Evolutionary conservation across 2,888 invertebrate genomes (phyloP).

Genomic region (Chrysotoxum bicinctum): DNA sequence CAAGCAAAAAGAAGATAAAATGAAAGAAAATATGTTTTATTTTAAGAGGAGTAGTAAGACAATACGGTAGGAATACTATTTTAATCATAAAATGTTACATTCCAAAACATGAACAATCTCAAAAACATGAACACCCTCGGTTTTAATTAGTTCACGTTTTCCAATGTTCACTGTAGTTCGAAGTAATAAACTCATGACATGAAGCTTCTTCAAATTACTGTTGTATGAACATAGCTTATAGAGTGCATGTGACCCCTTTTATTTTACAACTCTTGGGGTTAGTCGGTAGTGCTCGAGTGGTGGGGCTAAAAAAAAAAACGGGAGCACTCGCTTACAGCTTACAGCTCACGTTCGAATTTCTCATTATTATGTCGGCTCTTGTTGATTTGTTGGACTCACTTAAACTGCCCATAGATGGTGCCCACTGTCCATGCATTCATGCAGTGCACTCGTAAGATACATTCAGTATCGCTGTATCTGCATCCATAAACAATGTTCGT

Average conservation of each 20-base stretch:
- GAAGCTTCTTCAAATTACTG: slow-evolving; percentile 39
- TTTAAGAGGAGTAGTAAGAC: too few species aligned
- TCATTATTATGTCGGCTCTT: slow-evolving; percentile 28
- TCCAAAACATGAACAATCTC: too few species aligned
- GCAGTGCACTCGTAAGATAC: not conserved
- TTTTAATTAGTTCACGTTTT: too few species aligned
- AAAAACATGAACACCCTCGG: too few species aligned
- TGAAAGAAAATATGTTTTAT: too few species aligned
- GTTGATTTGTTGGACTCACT: slow-evolving; percentile 41
- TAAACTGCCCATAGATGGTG: slow-evolving; percentile 18
- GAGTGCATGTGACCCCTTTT: slow-evolving; percentile 41
- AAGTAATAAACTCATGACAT: slow-evolving; percentile 22
- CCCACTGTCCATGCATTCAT: not conserved
- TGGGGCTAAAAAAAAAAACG: not conserved
- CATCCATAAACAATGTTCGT: slow-evolving; percentile 20
- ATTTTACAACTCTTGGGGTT: slow-evolving; percentile 7
- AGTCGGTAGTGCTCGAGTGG: not conserved
- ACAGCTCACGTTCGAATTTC: slow-evolving; percentile 22
- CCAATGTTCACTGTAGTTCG: too few species aligned
- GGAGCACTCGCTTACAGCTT: not conserved
- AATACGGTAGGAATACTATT: too few species aligned
- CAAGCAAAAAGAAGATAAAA: too few species aligned
- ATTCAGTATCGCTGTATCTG: slow-evolving; percentile 28
- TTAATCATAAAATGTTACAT: too few species aligned
- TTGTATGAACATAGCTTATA: not conserved